phyloP scores from a whole-genome alignment of 1,140 invertebrate species.

The Temnothorax curvispinosus region DNA sequence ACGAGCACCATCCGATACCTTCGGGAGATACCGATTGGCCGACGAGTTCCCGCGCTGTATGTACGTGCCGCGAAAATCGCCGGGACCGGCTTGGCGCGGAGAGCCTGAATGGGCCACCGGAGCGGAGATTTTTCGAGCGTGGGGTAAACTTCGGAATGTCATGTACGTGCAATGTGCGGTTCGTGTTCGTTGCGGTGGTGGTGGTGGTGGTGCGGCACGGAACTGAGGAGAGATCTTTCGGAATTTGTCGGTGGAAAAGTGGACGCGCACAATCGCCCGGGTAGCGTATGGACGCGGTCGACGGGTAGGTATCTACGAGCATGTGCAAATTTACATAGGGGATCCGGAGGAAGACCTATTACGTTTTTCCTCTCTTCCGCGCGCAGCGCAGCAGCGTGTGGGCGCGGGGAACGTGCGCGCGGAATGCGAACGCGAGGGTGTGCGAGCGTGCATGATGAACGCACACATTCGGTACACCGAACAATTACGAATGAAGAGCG shows the following conservation, averaged over 20 bases:
- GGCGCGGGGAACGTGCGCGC: neutral
- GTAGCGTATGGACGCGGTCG: constrained; percentile 51
- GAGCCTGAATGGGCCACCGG: neutral
- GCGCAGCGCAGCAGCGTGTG: neutral
- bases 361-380: constrained; percentile 58
- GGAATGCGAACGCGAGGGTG: neutral
- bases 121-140: constrained; percentile 41
- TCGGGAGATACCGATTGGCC: neutral
- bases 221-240: constrained; percentile 17
- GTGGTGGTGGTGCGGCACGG: too few species aligned
- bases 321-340: constrained; percentile 76
- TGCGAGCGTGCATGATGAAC: neutral
- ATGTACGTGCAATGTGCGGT: neutral
- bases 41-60: neutral
- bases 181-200: neutral
- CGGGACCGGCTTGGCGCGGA: neutral
- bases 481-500: constrained; percentile 29
- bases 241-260: constrained; percentile 59
- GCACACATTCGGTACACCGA: constrained; percentile 19
- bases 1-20: neutral
- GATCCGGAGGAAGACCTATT: constrained; percentile 72
- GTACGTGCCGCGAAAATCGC: constrained; percentile 44
- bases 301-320: constrained; percentile 58
- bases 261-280: constrained; percentile 34
- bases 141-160: constrained; percentile 17